phyloP scores from a whole-genome alignment of 2,113 vertebrate genomes.

The Pipa parva region DNA sequence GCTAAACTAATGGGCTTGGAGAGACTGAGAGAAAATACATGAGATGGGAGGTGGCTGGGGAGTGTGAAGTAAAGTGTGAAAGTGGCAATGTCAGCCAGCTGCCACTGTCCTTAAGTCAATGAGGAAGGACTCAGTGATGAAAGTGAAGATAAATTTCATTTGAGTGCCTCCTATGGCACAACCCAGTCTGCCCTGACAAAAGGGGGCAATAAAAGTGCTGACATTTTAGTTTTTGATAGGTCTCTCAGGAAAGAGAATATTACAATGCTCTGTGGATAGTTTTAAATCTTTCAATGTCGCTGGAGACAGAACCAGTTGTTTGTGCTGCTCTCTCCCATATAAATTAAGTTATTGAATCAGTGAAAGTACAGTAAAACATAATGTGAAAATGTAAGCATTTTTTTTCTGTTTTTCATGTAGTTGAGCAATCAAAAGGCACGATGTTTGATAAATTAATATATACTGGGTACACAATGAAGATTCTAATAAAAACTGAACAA shows the following conservation, averaged over 20 bases:
- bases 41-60: neutral
- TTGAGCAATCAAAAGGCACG: too few species aligned
- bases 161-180: neutral
- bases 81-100: conserved; percentile 11
- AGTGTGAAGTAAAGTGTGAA: neutral
- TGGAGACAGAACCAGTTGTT: too few species aligned
- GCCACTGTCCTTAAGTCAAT: neutral
- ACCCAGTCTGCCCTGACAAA: conserved; percentile 9
- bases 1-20: neutral
- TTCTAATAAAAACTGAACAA: too few species aligned
- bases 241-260: conserved; percentile 2
- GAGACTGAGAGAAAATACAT: neutral
- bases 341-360: too few species aligned
- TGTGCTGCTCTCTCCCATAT: too few species aligned
- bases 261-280: neutral
- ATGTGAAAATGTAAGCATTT: too few species aligned
- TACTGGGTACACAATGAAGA: too few species aligned
- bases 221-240: conserved; percentile 18
- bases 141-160: conserved; percentile 22
- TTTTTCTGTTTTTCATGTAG: too few species aligned
- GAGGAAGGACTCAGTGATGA: neutral
- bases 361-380: too few species aligned
- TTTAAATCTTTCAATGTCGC: too few species aligned
- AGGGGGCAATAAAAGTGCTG: conserved; percentile 14
- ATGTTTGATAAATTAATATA: too few species aligned